Percentiles rank a stretch among this genome's conserved stretches.
Conservation (phyloP, 2,888 invertebrate genomes). For the Rhabditophanes sp. region DNA sequence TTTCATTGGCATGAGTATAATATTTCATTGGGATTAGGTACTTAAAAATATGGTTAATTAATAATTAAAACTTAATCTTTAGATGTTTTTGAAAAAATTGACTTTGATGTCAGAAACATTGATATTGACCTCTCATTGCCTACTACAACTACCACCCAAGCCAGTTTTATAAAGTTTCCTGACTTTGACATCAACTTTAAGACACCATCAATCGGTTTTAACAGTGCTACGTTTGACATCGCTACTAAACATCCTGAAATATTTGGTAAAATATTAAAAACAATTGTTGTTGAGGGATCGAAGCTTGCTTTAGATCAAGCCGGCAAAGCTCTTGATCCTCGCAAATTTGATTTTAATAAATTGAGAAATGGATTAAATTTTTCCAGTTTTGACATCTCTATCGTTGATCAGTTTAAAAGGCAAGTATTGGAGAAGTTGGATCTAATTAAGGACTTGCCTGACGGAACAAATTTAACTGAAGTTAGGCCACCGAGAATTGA, state of each 20-base stretch:
- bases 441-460: constrained; percentile 4
- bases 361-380: constrained; percentile 18
- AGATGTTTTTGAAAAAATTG: constrained; percentile 15
- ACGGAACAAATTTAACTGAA: too few species aligned
- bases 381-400: constrained; percentile 12
- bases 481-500: constrained; percentile 8
- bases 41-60: too few species aligned
- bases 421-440: constrained; percentile 12
- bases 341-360: constrained; percentile 15
- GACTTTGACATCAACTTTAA: constrained; percentile 1
- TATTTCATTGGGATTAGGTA: too few species aligned
- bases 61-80: too few species aligned
- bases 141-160: constrained; percentile 4
- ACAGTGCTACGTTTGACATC: constrained; percentile 15
- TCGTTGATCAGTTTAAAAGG: constrained; percentile 15
- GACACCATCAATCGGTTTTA: constrained; percentile 17
- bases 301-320: constrained; percentile 10
- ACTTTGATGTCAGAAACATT: constrained; percentile 11
- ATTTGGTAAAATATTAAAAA: constrained; percentile 15
- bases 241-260: constrained; percentile 18
- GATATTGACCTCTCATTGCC: neutral
- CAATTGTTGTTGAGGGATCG: constrained; percentile 13
- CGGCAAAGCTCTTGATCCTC: constrained; percentile 19
- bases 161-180: constrained; percentile 6
- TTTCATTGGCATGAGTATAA: too few species aligned